A percentile compares a stretch with the other conserved stretches of the same genome.
These are phyloP conservation scores for Datnioides undecimradiatus DNA, from an alignment of 2,113 vertebrate genomes.

Conservation along the genomic window DNA sequence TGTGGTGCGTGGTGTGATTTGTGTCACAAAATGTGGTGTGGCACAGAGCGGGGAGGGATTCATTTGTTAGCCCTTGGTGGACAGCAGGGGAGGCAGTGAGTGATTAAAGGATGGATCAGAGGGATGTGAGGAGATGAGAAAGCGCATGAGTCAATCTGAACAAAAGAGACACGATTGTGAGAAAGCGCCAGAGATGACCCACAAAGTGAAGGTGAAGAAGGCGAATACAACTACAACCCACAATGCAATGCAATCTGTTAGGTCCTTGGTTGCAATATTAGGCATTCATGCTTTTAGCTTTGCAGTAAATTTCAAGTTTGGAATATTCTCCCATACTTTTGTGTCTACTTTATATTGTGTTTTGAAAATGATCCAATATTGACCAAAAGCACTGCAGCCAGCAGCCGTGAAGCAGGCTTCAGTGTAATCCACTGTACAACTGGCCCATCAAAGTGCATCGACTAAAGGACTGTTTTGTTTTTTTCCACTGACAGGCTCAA, in stretches of 20 bases:
- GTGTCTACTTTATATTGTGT: no score
- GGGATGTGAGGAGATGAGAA: conserved; percentile 59
- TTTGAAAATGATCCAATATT: no score
- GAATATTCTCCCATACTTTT: no score
- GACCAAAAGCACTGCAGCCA: no score
- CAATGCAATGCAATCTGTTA: neutral
- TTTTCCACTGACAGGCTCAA: no score
- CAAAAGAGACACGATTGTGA: conserved; percentile 49
- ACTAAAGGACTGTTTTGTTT: no score
- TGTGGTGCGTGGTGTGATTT: conserved; percentile 27
- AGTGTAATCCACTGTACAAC: no score
- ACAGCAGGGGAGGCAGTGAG: conserved; percentile 67
- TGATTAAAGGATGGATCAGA: conserved; percentile 64
- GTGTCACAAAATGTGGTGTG: conserved; percentile 10
- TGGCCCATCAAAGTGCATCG: no score
- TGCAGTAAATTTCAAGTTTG: conserved; percentile 23
- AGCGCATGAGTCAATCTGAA: conserved; percentile 58
- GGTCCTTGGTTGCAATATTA: conserved; percentile 23
- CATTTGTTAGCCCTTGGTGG: conserved; percentile 50
- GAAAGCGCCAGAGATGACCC: conserved; percentile 17
- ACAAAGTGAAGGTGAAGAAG: conserved; percentile 31
- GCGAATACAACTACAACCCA: neutral
- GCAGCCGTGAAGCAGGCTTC: no score
- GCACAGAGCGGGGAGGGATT: conserved; percentile 36
- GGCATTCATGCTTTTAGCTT: conserved; percentile 13